Conservation (phyloP, 1,140 invertebrate species). For the Araneus ventricosus region DNA sequence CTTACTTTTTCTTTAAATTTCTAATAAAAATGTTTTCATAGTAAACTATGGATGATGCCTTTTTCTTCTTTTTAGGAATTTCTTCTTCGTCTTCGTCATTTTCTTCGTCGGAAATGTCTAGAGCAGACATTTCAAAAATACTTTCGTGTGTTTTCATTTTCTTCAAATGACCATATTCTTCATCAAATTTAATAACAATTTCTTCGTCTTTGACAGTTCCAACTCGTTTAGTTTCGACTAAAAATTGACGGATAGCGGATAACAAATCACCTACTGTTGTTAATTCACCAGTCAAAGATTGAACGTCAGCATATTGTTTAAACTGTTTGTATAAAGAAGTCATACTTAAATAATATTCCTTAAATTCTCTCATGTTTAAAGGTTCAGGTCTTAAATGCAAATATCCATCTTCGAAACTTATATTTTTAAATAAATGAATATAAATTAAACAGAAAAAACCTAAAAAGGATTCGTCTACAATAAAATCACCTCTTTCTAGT, state of each 20-base stretch:
- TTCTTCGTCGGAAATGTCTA: not conserved
- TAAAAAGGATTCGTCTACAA: not conserved
- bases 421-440: conserved; percentile 47
- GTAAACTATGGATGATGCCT: not conserved
- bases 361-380: conserved; percentile 35
- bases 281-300: not conserved
- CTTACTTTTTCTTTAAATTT: conserved; percentile 45
- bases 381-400: conserved; percentile 8
- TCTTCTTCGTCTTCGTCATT: not conserved
- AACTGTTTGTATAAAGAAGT: conserved; percentile 27
- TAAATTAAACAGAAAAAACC: conserved; percentile 35
- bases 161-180: conserved; percentile 20
- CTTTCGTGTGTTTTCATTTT: not conserved
- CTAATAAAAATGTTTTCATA: conserved; percentile 46
- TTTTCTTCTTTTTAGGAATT: not conserved
- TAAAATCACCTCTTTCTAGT: not conserved
- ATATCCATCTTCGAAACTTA: conserved; percentile 15
- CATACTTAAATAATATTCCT: conserved; percentile 41
- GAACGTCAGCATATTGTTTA: conserved; percentile 48
- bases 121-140: not conserved
- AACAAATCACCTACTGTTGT: conserved; percentile 14
- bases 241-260: conserved; percentile 36
- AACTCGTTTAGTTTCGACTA: conserved; percentile 23
- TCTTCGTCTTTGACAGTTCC: not conserved
- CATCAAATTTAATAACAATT: conserved; percentile 23